Evolutionary conservation across 1,140 invertebrate genomes (phyloP), one percentile per base, ranked within the genome.

Genomic region (Drosophila dunni): DNA sequence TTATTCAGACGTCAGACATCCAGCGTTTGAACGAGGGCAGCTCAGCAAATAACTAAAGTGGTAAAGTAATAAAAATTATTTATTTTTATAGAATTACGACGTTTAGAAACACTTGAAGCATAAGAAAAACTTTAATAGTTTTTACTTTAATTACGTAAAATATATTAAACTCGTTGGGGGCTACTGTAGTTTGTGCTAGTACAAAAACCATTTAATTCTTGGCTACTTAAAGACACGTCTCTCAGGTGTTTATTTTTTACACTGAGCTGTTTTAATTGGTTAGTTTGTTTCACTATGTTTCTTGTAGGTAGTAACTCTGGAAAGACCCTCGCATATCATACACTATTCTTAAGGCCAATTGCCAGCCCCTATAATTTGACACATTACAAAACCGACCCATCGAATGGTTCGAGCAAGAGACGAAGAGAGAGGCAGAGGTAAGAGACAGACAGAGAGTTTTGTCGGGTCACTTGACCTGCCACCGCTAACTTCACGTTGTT

Each of bases 391-490:
- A 69, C 57, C 66, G 46, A 60, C 15, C 24, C 51, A 71, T 65
- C 24, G 36, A 17, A 48, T 46, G 64, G 54, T 48, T 53, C 17
- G 17, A 20, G 17, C 17, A 20, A 20, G 17, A 20, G 17, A 20
- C 17, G 2, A 29, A 58, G 72, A 81, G 65, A 86, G 82, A 40
- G 53, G 74, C 79, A 75, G 81, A 57, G 24, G 24, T 17, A 5
- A 29, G 24, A 29, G 24, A 5, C 5, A 29, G 1, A 29, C 24
- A 29, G 24, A 29, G 24, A 29, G 24, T 29, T 29, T 29, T 29
- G 24, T 29, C 68, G 73, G 81, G 71, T 86, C 82, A 88, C 75
- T 86, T 88, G 82, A 86, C 82, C 82, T 73, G 78, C 54, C 76
- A 69, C 56, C 72, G 67, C 56, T 38, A 42, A 73, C 56, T 51